Percentiles rank a stretch among this genome's conserved stretches.
phyloP scores from a whole-genome alignment of 2,113 vertebrate species.

The Holacanthus passer region DNA sequence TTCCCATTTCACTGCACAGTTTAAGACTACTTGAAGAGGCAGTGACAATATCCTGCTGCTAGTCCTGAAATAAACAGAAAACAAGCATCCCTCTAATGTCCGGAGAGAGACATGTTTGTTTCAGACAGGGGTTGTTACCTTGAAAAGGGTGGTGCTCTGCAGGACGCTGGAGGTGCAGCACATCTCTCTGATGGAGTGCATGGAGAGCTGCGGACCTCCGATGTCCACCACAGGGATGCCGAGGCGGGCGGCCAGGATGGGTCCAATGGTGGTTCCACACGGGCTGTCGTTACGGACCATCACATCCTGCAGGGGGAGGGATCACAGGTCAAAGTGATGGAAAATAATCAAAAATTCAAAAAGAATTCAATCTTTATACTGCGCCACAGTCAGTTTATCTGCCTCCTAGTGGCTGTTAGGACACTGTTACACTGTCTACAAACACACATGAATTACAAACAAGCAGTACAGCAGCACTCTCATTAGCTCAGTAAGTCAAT shows the following conservation, averaged over 20 bases:
- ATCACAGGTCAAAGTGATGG: not conserved
- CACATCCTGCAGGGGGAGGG: constrained; percentile 86
- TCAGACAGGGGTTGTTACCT: constrained; percentile 84
- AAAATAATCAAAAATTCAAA: too few species aligned
- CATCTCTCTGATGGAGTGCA: constrained; percentile 99
- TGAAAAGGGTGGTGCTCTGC: constrained; percentile 93
- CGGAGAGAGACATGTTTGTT: not conserved
- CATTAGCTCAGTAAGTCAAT: too few species aligned
- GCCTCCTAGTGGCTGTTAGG: too few species aligned
- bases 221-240: constrained; percentile 93
- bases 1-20: not conserved
- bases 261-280: constrained; percentile 94
- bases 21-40: not conserved
- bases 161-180: constrained; percentile 94
- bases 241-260: constrained; percentile 93
- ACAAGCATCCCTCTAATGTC: not conserved
- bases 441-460: too few species aligned
- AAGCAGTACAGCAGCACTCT: too few species aligned
- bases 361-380: too few species aligned
- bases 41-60: too few species aligned
- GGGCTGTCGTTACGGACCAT: constrained; percentile 96
- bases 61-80: not conserved
- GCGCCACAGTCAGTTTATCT: too few species aligned
- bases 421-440: too few species aligned
- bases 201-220: constrained; percentile 94